Base-by-base conservation (phyloP, 2,113 vertebrate genomes). In the Alouatta palliata region DNA sequence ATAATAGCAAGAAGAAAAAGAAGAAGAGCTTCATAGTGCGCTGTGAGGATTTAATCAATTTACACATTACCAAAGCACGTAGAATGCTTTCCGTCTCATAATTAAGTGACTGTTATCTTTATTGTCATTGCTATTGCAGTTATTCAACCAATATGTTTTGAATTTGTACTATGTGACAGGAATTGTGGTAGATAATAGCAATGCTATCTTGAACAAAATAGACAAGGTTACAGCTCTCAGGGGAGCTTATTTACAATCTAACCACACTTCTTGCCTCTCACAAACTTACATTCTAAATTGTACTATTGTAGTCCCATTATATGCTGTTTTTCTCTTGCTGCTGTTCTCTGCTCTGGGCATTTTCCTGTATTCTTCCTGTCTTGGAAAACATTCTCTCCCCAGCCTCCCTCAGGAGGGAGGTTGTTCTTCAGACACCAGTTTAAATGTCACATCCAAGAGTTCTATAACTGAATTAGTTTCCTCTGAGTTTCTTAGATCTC, bases 61-160 rank as follows among this genome's bases (percentile, higher is more conserved):
- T 92, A 3, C 32, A 90, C n/a, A 91, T 87, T 37, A 94, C 45
- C 87, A 81, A 66, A 96, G 32, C 45, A 91, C 6, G 54, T 91
- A 77, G 19, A 85, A 89, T 96, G 56, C 5, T 87, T 76, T 92
- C n/a, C 92, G 10, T 40, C 14, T 95, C 27, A 91, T 91, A 92
- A 87, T 87, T 86, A 97, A 97, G 96, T 76, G 25, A 81, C 37
- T 96, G 10, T 45, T 96, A 47, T 76, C 58, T 94, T 89, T 91
- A 7, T 87, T 96, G 40, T 23, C 61, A 32, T 64, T 89, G 30
- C 81, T 94, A 43, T 75, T 87, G 40, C 9, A 85, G 56, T 90
- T 56, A 95, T 87, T 94, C 76, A 92, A 94, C 35, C 94, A 77
- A 23, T 58, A 25, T 16, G 52, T 61, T 79, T 64, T 61, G 14